These are phyloP conservation scores for Phyto melanocephala DNA, from an alignment of 2,888 invertebrate genomes.

Conservation along the genomic window DNA sequence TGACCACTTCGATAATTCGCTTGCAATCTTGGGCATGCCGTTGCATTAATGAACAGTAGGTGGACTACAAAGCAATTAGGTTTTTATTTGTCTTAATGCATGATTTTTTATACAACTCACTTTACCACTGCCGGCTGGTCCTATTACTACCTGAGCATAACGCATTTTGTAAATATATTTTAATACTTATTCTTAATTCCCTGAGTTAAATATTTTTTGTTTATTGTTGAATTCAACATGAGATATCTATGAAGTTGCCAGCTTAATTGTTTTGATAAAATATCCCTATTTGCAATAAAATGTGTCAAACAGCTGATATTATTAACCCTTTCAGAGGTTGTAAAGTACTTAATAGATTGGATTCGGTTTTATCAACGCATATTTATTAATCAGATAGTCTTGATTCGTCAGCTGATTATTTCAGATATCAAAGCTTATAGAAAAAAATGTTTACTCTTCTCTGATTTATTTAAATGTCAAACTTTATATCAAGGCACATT, in stretches of 20 bases:
- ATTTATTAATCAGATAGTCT: too few species aligned
- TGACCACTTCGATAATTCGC: slow-evolving; percentile 91
- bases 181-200: background rate
- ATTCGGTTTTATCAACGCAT: too few species aligned
- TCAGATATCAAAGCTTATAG: too few species aligned
- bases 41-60: slow-evolving; percentile 93
- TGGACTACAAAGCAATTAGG: slow-evolving; percentile 83
- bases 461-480: too few species aligned
- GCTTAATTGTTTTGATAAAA: background rate
- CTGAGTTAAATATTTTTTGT: background rate
- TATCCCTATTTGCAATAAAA: background rate
- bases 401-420: too few species aligned
- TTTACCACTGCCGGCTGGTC: slow-evolving; percentile 98
- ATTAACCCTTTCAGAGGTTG: background rate
- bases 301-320: background rate
- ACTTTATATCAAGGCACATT: too few species aligned
- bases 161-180: slow-evolving; percentile 82
- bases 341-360: too few species aligned
- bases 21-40: slow-evolving; percentile 89
- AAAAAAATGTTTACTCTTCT: too few species aligned
- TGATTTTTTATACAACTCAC: slow-evolving; percentile 79
- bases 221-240: slow-evolving; percentile 30
- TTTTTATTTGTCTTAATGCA: background rate
- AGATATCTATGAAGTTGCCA: slow-evolving; percentile 2
- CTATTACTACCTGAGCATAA: slow-evolving; percentile 96